Evolutionary conservation across 2,888 invertebrate genomes (phyloP), one percentile per base, ranked within the genome.

Genomic region (Elaeidobius kamerunicus): DNA sequence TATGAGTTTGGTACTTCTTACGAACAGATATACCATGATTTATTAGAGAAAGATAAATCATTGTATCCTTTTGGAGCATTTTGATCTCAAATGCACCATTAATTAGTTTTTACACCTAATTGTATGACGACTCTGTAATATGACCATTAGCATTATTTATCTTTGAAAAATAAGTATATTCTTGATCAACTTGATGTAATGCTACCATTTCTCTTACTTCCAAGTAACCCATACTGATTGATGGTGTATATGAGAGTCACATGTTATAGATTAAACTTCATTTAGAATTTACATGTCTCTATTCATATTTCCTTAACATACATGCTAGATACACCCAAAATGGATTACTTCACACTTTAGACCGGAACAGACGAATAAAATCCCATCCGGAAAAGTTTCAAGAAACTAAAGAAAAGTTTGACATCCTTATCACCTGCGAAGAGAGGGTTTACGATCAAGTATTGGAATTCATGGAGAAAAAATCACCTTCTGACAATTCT

Each of bases 381-480:
- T 80, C 84, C 20, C 84, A 82, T 55, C 99, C 99, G 1, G 96
- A 99, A 74, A 83, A 90, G 63, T 99, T 99, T 76, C 99, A 99
- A 75, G 78, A 82, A 7, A 85, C 86, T 58, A 80, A 79, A 59
- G 94, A 97, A 58, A 85, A 85, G 66, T 99, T 99, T 73, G 96
- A 98, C 76, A 85, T 99, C 47, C 83, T 99, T 54, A 87, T 99
- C 62, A 95, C 97, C 0, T 94, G 96, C 68, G 99, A 99, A 73
- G 99, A 99, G 72, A 78, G 98, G 61, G 98, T 99, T 1, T 99
- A 97, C 72, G 99, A 99, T 73, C 95, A 98, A 80, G 94, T 98
- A 15, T 80, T 95, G 47, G 94, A 96, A 74, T 92, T 88, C 82
- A 86, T 93, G 81, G 91, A 93, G 61, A 85, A 81, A 20, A 80